Evolutionary conservation across 2,888 invertebrate genomes (phyloP).

Genomic region (Torymus texanus): DNA sequence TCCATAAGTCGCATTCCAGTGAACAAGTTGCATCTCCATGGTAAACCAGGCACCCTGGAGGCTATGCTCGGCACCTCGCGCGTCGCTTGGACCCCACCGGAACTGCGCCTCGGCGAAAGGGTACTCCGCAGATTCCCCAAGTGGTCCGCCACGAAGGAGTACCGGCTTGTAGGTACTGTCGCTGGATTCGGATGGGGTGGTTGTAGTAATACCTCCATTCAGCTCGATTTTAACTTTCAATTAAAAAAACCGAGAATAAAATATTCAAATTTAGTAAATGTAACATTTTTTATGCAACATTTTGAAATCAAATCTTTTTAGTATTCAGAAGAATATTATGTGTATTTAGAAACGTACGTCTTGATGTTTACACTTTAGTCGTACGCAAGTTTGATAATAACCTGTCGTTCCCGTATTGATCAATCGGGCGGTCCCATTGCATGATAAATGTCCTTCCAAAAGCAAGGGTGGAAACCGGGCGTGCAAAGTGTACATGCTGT

Average conservation of each 20-base stretch:
- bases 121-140: conserved; percentile 57
- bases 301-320: too few relatives aligned
- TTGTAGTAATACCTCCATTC: too few relatives aligned
- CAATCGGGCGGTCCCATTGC: conserved; percentile 60
- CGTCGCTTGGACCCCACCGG: conserved; percentile 65
- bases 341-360: too few relatives aligned
- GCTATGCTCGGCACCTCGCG: conserved; percentile 65
- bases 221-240: conserved; percentile 47
- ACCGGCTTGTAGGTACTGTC: background rate
- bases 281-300: too few relatives aligned
- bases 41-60: conserved; percentile 65
- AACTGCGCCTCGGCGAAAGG: conserved; percentile 63
- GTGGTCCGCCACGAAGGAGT: conserved; percentile 62
- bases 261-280: background rate
- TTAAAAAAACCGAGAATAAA: background rate
- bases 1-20: conserved; percentile 64
- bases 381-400: conserved; percentile 27
- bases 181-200: too few relatives aligned
- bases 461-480: conserved; percentile 61
- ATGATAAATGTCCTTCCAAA: conserved; percentile 62
- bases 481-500: conserved; percentile 56
- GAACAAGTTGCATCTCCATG: conserved; percentile 67
- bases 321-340: too few relatives aligned
- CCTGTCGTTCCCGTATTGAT: conserved; percentile 67
- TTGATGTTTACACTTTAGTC: too few relatives aligned